Evolutionary conservation across 2,888 invertebrate genomes (phyloP), one percentile per base, ranked within the genome.

Genomic region (Pachymerium ferrugineum): DNA sequence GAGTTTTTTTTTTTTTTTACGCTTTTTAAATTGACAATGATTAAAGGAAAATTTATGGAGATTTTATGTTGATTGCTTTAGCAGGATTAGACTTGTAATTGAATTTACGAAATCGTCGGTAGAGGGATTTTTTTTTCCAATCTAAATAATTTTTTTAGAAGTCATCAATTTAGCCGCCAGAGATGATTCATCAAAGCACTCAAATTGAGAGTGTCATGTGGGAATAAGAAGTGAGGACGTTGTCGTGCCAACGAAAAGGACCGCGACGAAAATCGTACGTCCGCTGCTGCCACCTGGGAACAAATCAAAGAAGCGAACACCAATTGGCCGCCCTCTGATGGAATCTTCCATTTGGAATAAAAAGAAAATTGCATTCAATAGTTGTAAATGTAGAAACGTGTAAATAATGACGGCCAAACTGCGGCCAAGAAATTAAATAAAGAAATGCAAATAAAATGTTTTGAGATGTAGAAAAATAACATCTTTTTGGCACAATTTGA

Each of bases 401-500:
- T 38, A 38, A 38, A 38, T 38, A 38, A 38, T 14, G 38, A 38
- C 4, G 38, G n/a, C 38, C 4, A 38, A 38, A 38, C 4, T 19
- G 47, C 2, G 22, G 54, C 6, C 1, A 47, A n/a, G 16, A 47
- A 1, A 54, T 8, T 22, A 54, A 54, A 54, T 22, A 25, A 62
- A 8, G 28, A 5, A 62, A 47, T 47, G 5, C 6, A 28, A 62
- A 62, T 38, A 62, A 19, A 10, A 47, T 3, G n/a, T n/a, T n/a
- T n/a, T n/a, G n/a, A n/a, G n/a, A n/a, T n/a, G n/a, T n/a, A n/a
- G 47, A 19, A 47, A 47, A 19, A 47, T 5, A 12, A 25, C n/a
- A n/a, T n/a, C n/a, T 62, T 62, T 62, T 62, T 62, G 62, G 62
- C 62, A 62, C 62, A 62, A 62, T 62, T 10, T 25, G 10, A 62